Conservation (phyloP, 2,797 vertebrate genomes). For the Coccyzus lansbergi region DNA sequence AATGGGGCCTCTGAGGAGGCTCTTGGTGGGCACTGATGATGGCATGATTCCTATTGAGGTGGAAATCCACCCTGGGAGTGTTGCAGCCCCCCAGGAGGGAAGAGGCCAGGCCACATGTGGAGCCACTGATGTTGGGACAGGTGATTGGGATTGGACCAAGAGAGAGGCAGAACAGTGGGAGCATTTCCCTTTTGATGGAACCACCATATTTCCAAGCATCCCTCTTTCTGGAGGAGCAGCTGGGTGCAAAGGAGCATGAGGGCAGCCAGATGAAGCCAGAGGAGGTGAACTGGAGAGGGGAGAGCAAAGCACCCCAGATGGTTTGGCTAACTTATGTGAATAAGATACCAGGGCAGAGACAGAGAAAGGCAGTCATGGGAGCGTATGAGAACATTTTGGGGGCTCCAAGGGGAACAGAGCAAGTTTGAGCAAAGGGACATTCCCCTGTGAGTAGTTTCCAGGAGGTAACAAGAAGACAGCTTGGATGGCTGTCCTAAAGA, state of each 20-base stretch:
- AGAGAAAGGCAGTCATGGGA: not conserved
- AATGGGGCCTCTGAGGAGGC: not conserved
- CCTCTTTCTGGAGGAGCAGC: not conserved
- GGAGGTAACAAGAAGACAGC: not conserved
- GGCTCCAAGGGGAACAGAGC: not conserved
- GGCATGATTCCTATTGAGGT: fast-evolving
- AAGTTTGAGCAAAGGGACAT: not conserved
- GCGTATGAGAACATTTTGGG: not conserved
- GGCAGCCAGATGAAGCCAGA: not conserved
- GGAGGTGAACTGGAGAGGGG: not conserved
- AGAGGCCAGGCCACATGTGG: fast-evolving
- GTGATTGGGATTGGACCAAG: not conserved
- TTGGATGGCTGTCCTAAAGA: not conserved
- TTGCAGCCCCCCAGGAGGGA: fast-evolving
- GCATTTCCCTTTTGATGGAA: fast-evolving
- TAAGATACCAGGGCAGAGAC: not conserved
- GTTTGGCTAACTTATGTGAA: not conserved
- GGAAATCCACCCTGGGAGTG: not conserved
- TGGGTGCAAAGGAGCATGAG: fast-evolving
- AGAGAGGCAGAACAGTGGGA: not conserved
- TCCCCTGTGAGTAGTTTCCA: not conserved
- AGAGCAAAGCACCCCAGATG: fast-evolving
- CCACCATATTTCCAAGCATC: fast-evolving
- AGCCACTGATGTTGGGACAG: fast-evolving
- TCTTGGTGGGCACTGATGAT: fast-evolving